Conservation (phyloP, 1,140 invertebrate genomes). For the Ditylenchus dipsaci region DNA sequence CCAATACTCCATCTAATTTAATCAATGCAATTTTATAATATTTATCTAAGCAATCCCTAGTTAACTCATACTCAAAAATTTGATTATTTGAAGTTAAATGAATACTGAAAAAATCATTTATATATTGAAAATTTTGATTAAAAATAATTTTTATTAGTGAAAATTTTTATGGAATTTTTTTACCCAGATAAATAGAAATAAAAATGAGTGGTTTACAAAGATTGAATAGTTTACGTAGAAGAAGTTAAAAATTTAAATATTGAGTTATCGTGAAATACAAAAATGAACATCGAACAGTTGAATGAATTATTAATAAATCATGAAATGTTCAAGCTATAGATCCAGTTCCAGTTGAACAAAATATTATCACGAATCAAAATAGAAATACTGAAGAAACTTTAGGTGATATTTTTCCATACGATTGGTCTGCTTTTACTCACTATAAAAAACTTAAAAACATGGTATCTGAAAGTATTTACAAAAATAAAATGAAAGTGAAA, state of each 20-base stretch:
- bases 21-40: slow-evolving; percentile 27
- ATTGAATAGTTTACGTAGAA: too few relatives aligned
- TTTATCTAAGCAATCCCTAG: slow-evolving; percentile 21
- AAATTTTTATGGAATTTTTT: slow-evolving; percentile 20
- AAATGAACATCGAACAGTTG: slow-evolving; percentile 1
- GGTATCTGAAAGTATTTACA: slow-evolving; percentile 20
- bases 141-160: too few relatives aligned
- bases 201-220: slow-evolving; percentile 15
- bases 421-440: slow-evolving; percentile 22
- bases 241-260: too few relatives aligned
- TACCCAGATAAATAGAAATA: background rate
- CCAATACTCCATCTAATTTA: slow-evolving; percentile 25
- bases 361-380: background rate
- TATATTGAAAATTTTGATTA: slow-evolving; percentile 15
- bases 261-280: too few relatives aligned
- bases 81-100: slow-evolving; percentile 12
- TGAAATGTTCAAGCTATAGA: background rate
- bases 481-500: slow-evolving; percentile 18
- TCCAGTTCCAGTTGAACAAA: background rate
- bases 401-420: slow-evolving; percentile 7
- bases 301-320: background rate
- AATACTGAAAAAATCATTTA: too few relatives aligned
- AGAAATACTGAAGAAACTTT: background rate
- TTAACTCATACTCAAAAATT: slow-evolving; percentile 3
- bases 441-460: slow-evolving; percentile 27